Conservation (phyloP, 1,140 invertebrate genomes). For the Dreissena polymorpha region DNA sequence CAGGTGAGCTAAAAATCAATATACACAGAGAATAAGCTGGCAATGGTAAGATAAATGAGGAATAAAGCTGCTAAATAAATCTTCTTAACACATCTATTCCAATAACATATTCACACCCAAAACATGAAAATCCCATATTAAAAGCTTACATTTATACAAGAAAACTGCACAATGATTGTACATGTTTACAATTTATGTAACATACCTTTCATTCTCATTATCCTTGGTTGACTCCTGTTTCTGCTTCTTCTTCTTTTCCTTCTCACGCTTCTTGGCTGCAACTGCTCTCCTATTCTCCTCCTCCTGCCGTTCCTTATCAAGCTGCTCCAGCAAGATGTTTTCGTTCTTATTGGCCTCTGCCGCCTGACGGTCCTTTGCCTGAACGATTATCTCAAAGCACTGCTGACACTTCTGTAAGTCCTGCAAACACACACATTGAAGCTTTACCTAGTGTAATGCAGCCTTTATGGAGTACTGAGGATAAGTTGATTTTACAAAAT, state of each 20-base stretch:
- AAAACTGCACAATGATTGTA: too few relatives aligned
- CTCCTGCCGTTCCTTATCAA: conserved; percentile 94
- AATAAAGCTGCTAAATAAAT: too few relatives aligned
- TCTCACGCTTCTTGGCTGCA: conserved; percentile 93
- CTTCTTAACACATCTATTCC: too few relatives aligned
- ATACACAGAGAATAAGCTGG: too few relatives aligned
- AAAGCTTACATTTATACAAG: too few relatives aligned
- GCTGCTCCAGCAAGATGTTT: conserved; percentile 94
- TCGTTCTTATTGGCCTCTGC: conserved; percentile 99
- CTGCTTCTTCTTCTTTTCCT: conserved; percentile 90
- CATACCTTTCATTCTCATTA: conserved; percentile 80
- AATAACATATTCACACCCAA: too few relatives aligned
- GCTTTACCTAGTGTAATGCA: too few relatives aligned
- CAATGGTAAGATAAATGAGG: too few relatives aligned
- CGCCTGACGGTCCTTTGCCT: conserved; percentile 98
- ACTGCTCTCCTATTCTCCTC: conserved; percentile 95
- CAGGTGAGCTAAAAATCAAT: too few relatives aligned
- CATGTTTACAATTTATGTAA: neutral
- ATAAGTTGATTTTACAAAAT: too few relatives aligned
- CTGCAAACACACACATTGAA: conserved; percentile 75
- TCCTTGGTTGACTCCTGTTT: conserved; percentile 85
- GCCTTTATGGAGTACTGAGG: too few relatives aligned
- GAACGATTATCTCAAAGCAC: conserved; percentile 95
- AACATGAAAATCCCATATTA: too few relatives aligned
- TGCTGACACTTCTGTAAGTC: conserved; percentile 96